These are phyloP conservation scores for Rosalia funebris DNA, from an alignment of 2,888 invertebrate species.

Conservation along the genomic window DNA sequence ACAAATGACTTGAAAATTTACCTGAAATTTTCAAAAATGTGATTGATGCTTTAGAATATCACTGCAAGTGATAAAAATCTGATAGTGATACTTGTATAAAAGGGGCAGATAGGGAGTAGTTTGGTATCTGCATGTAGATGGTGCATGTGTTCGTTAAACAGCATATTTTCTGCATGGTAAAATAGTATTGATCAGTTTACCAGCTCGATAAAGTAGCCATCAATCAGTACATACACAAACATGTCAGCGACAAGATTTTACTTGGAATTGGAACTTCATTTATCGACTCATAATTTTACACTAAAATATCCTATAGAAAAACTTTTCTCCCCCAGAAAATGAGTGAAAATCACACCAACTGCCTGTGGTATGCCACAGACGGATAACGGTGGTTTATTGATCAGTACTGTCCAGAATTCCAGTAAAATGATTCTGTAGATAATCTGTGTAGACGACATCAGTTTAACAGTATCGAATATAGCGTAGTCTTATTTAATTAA, in stretches of 20 bases:
- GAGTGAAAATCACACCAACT: not conserved
- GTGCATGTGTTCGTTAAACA: conserved; percentile 36
- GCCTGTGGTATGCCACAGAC: too few relatives aligned
- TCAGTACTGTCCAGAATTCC: conserved; percentile 12
- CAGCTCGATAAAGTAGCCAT: too few relatives aligned
- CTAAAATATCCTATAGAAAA: not conserved
- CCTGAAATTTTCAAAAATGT: conserved; percentile 48
- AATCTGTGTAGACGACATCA: conserved; percentile 15
- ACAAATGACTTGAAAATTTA: conserved; percentile 40
- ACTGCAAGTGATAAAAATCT: conserved; percentile 41
- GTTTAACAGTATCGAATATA: conserved; percentile 26
- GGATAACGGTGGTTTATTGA: conserved; percentile 17
- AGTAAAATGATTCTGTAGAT: conserved; percentile 2
- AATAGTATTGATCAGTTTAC: conserved; percentile 21
- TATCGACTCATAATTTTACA: too few relatives aligned
- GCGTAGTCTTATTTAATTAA: conserved; percentile 45
- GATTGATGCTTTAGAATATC: conserved; percentile 55
- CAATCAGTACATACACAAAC: too few relatives aligned
- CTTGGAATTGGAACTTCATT: too few relatives aligned
- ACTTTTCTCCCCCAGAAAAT: too few relatives aligned
- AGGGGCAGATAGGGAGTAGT: conserved; percentile 29
- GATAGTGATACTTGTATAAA: conserved; percentile 42
- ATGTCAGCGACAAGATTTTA: too few relatives aligned
- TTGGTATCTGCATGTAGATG: conserved; percentile 33
- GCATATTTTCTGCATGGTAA: conserved; percentile 20